Base-by-base conservation (phyloP, 2,888 invertebrate genomes). In the Hirudinaria manillensis region DNA sequence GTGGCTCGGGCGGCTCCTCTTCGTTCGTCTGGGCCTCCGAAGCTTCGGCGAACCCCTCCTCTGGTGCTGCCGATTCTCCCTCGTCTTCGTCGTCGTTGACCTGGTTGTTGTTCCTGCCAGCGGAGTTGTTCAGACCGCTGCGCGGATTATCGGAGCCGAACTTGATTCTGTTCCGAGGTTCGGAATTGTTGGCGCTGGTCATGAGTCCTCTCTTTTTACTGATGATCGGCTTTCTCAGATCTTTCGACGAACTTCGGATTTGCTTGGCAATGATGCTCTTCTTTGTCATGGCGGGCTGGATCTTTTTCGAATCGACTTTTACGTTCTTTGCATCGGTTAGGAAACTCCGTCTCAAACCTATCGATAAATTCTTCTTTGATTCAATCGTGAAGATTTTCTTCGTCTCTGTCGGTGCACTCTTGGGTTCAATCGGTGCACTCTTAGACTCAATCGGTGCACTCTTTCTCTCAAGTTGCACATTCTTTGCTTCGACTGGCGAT, bases 91-190 rank as follows among this genome's bases (percentile, higher is more conserved):
- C 61, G 7, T 61, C 61, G 61, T 61, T 29, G 29, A 61, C n/a
- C 36, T 68, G 68, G 36, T 68, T 68, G 36, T 68, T 68, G 16
- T 68, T 68, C 36, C 68, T 32, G n/a, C 27, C 68, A 13, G 68
- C 10, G 34, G 68, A 68, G 36, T 34, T 34, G n/a, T 24, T 34
- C 6, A 34, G n/a, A 16, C 6, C 32, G n/a, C 27, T 10, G 3
- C 68, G 68, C 13, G 68, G 68, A 29, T 68, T 34, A 32, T 68
- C 34, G 6, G 32, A 68, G n/a, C 32, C 34, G 36, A 68, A 27
- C 61, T 61, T 61, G 24, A 61, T 29, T 24, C 61, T 27, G 21
- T 45, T 45, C 13, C 61, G 13, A 7, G 61, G 29, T 10, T 24
- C 61, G 7, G 61, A 27, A n/a, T 61, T 61, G 61, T 61, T 61